phyloP scores from a whole-genome alignment of 2,113 vertebrate species.

The Glaucomys volans region DNA sequence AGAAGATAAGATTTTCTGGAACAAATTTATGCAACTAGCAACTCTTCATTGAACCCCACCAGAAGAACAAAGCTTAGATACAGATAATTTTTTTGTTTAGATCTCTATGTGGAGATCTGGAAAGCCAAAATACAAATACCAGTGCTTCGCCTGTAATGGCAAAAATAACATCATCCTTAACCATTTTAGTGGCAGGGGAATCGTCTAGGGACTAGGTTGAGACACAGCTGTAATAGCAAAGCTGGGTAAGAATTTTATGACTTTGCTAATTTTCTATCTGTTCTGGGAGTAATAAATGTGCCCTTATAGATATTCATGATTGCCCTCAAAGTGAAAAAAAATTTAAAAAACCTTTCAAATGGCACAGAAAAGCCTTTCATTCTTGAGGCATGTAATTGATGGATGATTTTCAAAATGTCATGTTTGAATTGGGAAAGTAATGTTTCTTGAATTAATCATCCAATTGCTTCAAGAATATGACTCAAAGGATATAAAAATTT shows the following conservation, averaged over 20 bases:
- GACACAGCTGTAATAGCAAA: conserved; percentile 78
- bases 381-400: conserved; percentile 75
- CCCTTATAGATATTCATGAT: conserved; percentile 77
- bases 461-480: conserved; percentile 79
- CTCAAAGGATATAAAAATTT: conserved; percentile 79
- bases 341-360: conserved; percentile 63
- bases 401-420: conserved; percentile 82
- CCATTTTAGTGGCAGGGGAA: conserved; percentile 71
- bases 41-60: background rate
- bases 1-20: conserved; percentile 34
- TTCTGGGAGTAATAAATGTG: conserved; percentile 78
- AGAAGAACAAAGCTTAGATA: conserved; percentile 60
- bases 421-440: conserved; percentile 81
- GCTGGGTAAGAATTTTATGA: conserved; percentile 74
- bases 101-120: conserved; percentile 46
- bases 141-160: conserved; percentile 54
- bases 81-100: background rate
- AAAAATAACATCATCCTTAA: conserved; percentile 78
- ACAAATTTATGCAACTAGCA: background rate
- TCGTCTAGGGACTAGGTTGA: conserved; percentile 40
- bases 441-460: conserved; percentile 79
- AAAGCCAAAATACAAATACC: conserved; percentile 67
- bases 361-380: conserved; percentile 80
- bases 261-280: conserved; percentile 85
- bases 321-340: conserved; percentile 65